Evolutionary conservation across 2,113 vertebrate genomes (phyloP).

Genomic region (Meles meles): DNA sequence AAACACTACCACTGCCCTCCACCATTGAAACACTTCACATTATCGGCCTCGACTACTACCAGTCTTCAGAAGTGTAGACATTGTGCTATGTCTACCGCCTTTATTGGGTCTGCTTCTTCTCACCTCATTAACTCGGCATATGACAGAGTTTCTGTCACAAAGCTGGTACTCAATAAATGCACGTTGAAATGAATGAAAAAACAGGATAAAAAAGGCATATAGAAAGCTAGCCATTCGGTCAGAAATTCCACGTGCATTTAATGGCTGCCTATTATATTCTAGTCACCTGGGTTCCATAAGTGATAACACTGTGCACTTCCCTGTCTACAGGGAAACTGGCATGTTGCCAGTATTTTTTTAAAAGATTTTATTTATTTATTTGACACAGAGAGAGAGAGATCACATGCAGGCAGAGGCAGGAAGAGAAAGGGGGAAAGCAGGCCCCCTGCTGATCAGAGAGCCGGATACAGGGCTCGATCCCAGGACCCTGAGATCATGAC

Average conservation of each 20-base stretch:
- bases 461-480: too few species aligned
- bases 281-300: not conserved
- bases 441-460: too few species aligned
- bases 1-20: not conserved
- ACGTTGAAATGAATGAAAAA: not conserved
- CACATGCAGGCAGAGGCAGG: too few species aligned
- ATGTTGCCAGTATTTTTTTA: too few species aligned
- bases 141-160: not conserved
- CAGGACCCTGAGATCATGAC: too few species aligned
- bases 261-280: not conserved
- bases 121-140: not conserved
- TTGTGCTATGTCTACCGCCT: not conserved
- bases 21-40: not conserved
- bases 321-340: not conserved
- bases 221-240: not conserved
- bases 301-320: not conserved
- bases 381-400: too few species aligned
- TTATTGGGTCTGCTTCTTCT: not conserved
- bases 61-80: not conserved
- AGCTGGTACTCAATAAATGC: not conserved
- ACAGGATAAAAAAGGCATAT: not conserved
- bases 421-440: too few species aligned
- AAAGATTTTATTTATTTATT: too few species aligned
- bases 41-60: not conserved
- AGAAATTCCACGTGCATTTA: not conserved